These are phyloP conservation scores for Rosalia funebris DNA, from an alignment of 2,888 invertebrate species.

Conservation along the genomic window DNA sequence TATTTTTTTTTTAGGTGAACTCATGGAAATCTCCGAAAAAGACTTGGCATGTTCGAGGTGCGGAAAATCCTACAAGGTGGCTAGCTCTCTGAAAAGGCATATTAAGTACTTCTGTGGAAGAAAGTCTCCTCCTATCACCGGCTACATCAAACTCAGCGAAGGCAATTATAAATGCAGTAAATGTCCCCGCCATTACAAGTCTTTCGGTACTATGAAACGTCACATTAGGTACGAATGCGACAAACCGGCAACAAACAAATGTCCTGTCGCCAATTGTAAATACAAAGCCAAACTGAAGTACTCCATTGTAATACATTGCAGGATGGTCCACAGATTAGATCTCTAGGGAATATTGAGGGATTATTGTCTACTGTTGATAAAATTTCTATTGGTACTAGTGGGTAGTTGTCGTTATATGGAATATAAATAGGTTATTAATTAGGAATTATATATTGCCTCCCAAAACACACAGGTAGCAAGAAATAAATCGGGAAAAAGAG, in stretches of 20 bases:
- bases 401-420: no score
- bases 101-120: conserved; percentile 46
- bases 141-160: conserved; percentile 39
- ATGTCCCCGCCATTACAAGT: conserved; percentile 36
- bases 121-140: conserved; percentile 46
- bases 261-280: conserved; percentile 48
- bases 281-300: conserved; percentile 51
- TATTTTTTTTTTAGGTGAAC: conserved; percentile 20
- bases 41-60: conserved; percentile 44
- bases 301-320: conserved; percentile 49
- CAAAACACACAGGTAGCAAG: no score
- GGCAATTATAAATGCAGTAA: conserved; percentile 41
- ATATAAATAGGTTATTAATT: no score
- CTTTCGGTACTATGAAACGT: conserved; percentile 43
- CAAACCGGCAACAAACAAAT: conserved; percentile 46
- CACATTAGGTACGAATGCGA: conserved; percentile 48
- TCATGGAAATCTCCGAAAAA: background rate
- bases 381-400: no score
- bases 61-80: conserved; percentile 51
- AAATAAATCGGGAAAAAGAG: no score
- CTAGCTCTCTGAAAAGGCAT: conserved; percentile 50
- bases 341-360: no score
- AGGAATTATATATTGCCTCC: no score
- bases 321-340: conserved; percentile 48
- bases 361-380: no score